Conservation (phyloP, 2,888 invertebrate species). For the Sphaerophoria rueppellii region DNA sequence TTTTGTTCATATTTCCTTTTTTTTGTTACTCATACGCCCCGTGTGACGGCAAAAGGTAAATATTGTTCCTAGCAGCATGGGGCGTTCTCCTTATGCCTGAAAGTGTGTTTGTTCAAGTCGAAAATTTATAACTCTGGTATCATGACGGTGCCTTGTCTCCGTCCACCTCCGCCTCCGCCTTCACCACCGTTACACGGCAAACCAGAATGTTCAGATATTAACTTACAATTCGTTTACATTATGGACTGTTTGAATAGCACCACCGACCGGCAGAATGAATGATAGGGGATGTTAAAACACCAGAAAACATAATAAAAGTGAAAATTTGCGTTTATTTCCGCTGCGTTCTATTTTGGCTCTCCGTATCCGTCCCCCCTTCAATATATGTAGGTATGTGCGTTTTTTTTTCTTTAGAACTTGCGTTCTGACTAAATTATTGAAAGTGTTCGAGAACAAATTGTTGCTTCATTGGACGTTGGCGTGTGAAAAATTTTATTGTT, state of each 20-base stretch:
- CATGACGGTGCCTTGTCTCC: constrained; percentile 5
- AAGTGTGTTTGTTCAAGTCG: constrained; percentile 11
- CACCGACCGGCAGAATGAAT: constrained; percentile 2
- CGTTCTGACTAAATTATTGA: constrained; percentile 29
- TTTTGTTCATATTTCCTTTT: background rate
- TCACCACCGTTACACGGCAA: constrained; percentile 15
- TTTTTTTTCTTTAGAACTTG: constrained; percentile 1
- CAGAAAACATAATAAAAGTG: constrained; percentile 52
- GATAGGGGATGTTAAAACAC: constrained; percentile 8
- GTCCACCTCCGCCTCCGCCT: too few relatives aligned
- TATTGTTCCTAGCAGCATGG: background rate
- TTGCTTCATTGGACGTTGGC: constrained; percentile 25
- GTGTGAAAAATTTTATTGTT: constrained; percentile 61
- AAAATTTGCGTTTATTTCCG: constrained; percentile 44
- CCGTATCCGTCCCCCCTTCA: background rate
- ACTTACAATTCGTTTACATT: constrained; percentile 65
- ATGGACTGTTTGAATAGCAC: constrained; percentile 56
- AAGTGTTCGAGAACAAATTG: constrained; percentile 1
- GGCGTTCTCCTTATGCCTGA: background rate
- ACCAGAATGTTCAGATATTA: constrained; percentile 65
- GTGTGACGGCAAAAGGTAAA: constrained; percentile 38
- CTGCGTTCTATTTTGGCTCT: constrained; percentile 11
- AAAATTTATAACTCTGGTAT: constrained; percentile 45
- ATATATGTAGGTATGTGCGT: background rate
- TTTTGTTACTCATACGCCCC: constrained; percentile 28